Evolutionary conservation across 2,888 invertebrate species (phyloP), one percentile per base, ranked within the genome.

Genomic region (Eupithecia insigniata): DNA sequence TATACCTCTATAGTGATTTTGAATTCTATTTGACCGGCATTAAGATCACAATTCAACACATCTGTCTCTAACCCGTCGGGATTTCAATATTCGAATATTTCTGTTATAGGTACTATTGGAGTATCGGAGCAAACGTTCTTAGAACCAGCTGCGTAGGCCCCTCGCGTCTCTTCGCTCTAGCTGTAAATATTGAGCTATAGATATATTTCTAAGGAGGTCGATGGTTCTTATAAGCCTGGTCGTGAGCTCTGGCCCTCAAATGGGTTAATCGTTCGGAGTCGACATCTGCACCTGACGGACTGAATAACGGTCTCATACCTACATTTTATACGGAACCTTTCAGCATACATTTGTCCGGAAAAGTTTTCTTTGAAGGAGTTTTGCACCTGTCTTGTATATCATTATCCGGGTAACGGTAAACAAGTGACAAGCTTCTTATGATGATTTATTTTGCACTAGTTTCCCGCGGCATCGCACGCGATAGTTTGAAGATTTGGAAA

Each of bases 251-350:
- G 84, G 84, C 83, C 86, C 86, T 87, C 87, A 92, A 92, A 92
- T 91, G 92, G 92, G 91, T 93, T 93, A 93, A 93, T 93, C 91
- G 92, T 84, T 87, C 81, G 89, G 83, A 90, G 89, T 89, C 89
- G 85, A 85, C 92, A 90, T 91, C 91, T 93, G 93, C 87, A 90
- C 88, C 90, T 92, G 93, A 92, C 92, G 89, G 86, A 84, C 88
- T 89, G 91, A 93, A 90, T 91, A 92, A 92, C 90, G 89, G 89
- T 76, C 79, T 81, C 85, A 87, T 86, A 85, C 62, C 36, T 86
- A 86, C 82, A 85, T 81, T 82, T 76, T 81, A 78, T 78, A 83
- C 84, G 86, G 87, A 89, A 88, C 82, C 78, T 79, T 83, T 75
- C 66, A 72, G 79, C 74, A 75, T 76, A 79, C 55, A 79, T 78